These are phyloP conservation scores for Dasypolia templi DNA, from an alignment of 2,888 invertebrate genomes.

Conservation along the genomic window DNA sequence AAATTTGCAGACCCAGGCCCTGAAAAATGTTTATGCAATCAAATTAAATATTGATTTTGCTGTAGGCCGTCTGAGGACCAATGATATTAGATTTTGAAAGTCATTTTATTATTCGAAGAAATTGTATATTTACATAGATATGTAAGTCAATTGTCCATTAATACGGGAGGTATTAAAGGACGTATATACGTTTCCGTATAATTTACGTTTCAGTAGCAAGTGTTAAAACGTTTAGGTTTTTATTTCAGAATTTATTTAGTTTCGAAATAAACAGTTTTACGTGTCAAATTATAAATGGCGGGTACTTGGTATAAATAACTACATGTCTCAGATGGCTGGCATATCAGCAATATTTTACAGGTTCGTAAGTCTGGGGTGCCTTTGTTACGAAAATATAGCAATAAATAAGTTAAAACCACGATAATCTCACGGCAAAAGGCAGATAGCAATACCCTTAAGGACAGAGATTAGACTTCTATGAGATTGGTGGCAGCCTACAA, in stretches of 20 bases:
- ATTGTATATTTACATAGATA: constrained; percentile 29
- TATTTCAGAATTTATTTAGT: constrained; percentile 10
- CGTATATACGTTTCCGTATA: no score
- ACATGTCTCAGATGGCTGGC: neutral
- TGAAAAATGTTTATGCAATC: constrained; percentile 55
- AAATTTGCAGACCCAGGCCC: constrained; percentile 56
- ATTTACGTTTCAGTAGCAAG: neutral
- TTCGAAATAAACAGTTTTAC: constrained; percentile 2
- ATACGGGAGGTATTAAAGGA: no score
- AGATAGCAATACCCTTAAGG: neutral
- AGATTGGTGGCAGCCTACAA: neutral
- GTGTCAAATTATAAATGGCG: neutral
- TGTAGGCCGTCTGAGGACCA: constrained; percentile 18
- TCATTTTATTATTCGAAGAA: constrained; percentile 36
- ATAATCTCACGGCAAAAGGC: neutral
- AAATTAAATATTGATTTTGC: constrained; percentile 56
- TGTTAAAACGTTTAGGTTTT: neutral
- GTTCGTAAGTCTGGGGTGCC: neutral
- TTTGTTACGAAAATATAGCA: neutral
- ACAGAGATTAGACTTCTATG: neutral
- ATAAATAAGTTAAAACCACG: neutral
- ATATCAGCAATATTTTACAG: neutral
- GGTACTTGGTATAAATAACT: neutral
- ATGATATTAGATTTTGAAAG: constrained; percentile 39
- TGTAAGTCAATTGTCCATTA: constrained; percentile 17